Conservation (phyloP, 2,113 vertebrate species). For the Otocyon megalotis region DNA sequence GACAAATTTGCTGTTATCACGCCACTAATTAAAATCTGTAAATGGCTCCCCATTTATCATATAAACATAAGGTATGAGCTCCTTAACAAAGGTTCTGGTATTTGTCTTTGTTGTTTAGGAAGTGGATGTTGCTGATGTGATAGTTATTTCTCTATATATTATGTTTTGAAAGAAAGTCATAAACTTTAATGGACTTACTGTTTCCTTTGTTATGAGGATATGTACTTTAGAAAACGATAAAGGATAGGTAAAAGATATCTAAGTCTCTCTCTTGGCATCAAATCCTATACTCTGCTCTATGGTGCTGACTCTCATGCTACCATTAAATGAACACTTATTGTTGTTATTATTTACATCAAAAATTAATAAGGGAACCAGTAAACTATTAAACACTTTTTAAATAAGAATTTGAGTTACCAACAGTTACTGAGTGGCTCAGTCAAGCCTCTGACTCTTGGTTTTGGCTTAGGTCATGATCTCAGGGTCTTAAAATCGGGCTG, state of each 20-base stretch:
- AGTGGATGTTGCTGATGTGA: not conserved
- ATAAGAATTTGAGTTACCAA: not conserved
- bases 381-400: conserved; percentile 7
- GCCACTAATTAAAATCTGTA: conserved; percentile 14
- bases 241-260: not conserved
- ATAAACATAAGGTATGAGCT: not conserved
- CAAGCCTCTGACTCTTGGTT: not conserved
- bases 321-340: conserved; percentile 25
- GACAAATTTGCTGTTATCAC: not conserved
- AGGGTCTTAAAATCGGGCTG: not conserved
- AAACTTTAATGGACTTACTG: not conserved
- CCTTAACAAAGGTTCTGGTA: not conserved
- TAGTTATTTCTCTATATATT: not conserved
- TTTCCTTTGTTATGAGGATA: not conserved
- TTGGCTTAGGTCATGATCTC: not conserved
- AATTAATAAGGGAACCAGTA: not conserved
- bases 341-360: conserved; percentile 17
- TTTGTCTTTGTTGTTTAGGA: not conserved
- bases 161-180: not conserved
- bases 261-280: not conserved
- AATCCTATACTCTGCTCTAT: not conserved
- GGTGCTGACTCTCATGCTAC: not conserved
- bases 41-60: not conserved
- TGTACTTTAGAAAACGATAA: not conserved
- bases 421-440: not conserved